Percentiles rank a stretch among this genome's conserved stretches.
Conservation (phyloP, 2,888 invertebrate genomes). For the Drosophila seclusa region DNA sequence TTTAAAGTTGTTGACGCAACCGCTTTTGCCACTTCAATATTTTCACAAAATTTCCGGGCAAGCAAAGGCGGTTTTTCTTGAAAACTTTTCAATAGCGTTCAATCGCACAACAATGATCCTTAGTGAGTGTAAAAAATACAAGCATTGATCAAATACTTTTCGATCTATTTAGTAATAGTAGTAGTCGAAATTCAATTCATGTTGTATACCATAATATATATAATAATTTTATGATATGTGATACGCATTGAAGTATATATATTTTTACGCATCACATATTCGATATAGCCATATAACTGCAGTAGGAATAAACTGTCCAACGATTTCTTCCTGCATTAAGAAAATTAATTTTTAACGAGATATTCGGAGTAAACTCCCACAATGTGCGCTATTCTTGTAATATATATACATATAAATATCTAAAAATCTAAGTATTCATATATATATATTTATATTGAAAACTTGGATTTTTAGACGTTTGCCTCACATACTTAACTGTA, state of each 20-base stretch:
- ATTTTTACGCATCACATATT: not conserved
- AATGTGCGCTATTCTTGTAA: too few relatives aligned
- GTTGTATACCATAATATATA: not conserved
- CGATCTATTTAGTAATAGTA: not conserved
- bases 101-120: not conserved
- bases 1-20: conserved; percentile 28
- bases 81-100: not conserved
- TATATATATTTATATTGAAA: not conserved
- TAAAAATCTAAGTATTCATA: too few relatives aligned
- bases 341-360: too few relatives aligned
- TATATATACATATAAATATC: not conserved
- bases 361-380: too few relatives aligned
- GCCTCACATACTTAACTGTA: not conserved
- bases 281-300: not conserved
- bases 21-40: conserved; percentile 27
- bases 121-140: not conserved
- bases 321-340: not conserved
- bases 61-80: not conserved
- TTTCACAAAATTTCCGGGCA: not conserved
- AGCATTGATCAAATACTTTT: not conserved
- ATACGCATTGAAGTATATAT: not conserved
- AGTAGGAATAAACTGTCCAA: not conserved
- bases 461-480: too few relatives aligned
- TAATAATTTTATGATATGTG: not conserved
- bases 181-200: not conserved